A percentile compares a stretch with the other conserved stretches of the same genome.
phyloP scores from a whole-genome alignment of 1,140 invertebrate species.

The Procambarus virginalis region DNA sequence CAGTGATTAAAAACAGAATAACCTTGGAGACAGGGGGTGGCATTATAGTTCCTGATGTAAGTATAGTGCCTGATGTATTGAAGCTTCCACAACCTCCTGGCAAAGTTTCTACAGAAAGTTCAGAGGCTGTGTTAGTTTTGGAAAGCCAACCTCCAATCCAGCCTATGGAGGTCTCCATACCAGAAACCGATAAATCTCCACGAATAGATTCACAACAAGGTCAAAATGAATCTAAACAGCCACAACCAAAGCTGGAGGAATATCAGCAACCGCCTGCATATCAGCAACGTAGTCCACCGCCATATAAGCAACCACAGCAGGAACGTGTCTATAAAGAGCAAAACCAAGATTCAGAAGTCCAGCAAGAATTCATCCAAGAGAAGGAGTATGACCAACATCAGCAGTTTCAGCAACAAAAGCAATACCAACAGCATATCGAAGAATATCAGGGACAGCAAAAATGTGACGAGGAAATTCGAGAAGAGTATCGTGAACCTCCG shows the following conservation, averaged over 20 bases:
- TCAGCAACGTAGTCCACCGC: conserved; percentile 8
- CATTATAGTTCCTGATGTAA: not conserved
- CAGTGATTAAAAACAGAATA: not conserved
- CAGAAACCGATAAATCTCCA: not conserved
- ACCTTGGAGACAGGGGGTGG: not conserved
- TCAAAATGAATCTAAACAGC: not conserved
- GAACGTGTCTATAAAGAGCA: not conserved
- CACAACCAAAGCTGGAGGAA: conserved; percentile 19
- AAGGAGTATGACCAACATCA: conserved; percentile 24
- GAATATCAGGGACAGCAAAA: conserved; percentile 19
- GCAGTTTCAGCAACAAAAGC: conserved; percentile 17
- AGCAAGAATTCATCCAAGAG: conserved; percentile 8
- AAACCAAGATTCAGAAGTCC: conserved; percentile 9
- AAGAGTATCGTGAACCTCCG: conserved; percentile 41
- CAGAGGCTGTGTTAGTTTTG: no score
- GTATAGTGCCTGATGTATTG: not conserved
- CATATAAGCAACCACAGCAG: conserved; percentile 13
- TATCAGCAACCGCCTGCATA: conserved; percentile 25
- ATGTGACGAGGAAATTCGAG: conserved; percentile 7
- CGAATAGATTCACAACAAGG: not conserved
- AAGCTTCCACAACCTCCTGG: not conserved
- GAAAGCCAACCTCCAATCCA: not conserved
- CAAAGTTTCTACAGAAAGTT: not conserved
- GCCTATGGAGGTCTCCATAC: not conserved
- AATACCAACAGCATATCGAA: not conserved